phyloP scores from a whole-genome alignment of 1,140 invertebrate species.

The Pseudomyrmex pallidus region DNA sequence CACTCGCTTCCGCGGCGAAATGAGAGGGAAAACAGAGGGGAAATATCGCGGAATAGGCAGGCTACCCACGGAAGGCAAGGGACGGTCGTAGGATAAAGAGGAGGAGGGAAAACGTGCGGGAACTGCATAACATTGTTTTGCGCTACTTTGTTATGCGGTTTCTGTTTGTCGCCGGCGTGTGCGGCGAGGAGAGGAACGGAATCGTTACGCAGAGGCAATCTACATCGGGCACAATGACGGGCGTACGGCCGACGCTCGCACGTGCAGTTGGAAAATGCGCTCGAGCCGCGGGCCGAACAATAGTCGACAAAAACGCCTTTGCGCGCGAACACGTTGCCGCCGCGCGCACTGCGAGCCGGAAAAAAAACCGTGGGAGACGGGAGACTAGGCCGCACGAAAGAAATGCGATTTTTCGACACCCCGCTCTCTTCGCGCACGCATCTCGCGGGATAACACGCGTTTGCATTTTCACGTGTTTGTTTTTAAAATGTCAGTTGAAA shows the following conservation, averaged over 20 bases:
- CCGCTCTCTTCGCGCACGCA: not conserved
- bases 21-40: constrained; percentile 9
- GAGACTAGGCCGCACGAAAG: not conserved
- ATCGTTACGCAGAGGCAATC: constrained; percentile 76
- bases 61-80: not conserved
- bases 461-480: constrained; percentile 11
- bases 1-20: not conserved
- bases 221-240: constrained; percentile 80
- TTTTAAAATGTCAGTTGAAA: constrained; percentile 7
- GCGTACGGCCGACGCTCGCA: constrained; percentile 58
- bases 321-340: constrained; percentile 3
- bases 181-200: constrained; percentile 42
- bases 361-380: not conserved
- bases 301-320: constrained; percentile 66
- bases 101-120: constrained; percentile 11
- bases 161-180: constrained; percentile 51
- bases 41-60: constrained; percentile 41
- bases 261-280: constrained; percentile 79
- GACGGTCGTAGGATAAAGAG: not conserved
- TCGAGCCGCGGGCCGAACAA: constrained; percentile 68
- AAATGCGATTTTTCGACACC: constrained; percentile 7
- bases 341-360: constrained; percentile 1
- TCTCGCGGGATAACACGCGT: not conserved
- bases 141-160: constrained; percentile 79
- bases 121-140: constrained; percentile 74